Evolutionary conservation across 2,797 vertebrate species (phyloP).

Genomic region (Notolepis coatsorum): DNA sequence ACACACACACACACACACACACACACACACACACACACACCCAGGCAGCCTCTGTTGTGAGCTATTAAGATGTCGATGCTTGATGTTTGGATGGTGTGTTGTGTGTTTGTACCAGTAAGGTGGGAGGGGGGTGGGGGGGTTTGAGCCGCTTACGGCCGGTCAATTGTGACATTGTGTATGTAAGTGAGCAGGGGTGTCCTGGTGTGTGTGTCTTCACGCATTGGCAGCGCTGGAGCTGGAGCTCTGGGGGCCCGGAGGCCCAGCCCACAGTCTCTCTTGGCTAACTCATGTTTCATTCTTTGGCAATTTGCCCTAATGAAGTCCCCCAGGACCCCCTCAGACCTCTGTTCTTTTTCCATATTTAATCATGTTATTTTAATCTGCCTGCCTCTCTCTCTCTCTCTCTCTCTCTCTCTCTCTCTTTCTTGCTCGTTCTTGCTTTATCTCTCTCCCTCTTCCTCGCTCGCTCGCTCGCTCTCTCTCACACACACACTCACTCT

Average conservation of each 20-base stretch:
- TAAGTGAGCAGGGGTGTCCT: conserved; percentile 88
- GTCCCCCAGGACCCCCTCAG: conserved; percentile 95
- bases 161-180: conserved; percentile 94
- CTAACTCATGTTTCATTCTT: conserved; percentile 99
- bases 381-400: conserved; percentile 78
- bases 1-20: conserved; percentile 4
- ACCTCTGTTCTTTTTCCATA: conserved; percentile 93
- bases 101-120: not conserved
- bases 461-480: no score
- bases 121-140: conserved; percentile 38
- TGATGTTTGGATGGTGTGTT: conserved; percentile 55
- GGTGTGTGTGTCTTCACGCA: conserved; percentile 91
- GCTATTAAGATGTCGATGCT: conserved; percentile 52
- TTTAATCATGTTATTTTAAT: conserved; percentile 97
- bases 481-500: no score
- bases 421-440: not conserved
- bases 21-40: not conserved
- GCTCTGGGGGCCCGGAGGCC: conserved; percentile 83
- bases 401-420: conserved; percentile 6
- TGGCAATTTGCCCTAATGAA: conserved; percentile 99
- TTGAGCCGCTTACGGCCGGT: conserved; percentile 85
- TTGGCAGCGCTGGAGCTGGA: conserved; percentile 84
- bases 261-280: conserved; percentile 92
- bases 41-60: conserved; percentile 25
- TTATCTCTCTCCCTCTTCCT: no score